phyloP scores from a whole-genome alignment of 1,140 invertebrate species.

The Radopholus similis region DNA sequence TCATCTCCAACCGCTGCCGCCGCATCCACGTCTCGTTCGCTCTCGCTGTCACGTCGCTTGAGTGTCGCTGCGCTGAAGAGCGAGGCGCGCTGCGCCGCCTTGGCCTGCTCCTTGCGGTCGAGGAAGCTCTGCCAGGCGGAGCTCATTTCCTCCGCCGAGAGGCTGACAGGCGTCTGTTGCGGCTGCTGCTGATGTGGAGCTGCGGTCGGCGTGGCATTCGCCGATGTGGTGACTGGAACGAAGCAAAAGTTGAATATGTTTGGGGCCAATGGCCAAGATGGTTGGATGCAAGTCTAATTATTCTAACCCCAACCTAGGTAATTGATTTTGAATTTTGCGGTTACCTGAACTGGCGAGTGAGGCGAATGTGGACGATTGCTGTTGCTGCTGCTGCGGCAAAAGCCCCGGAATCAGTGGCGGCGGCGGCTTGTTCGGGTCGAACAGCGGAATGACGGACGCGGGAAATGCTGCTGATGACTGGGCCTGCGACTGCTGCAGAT shows the following conservation, averaged over 20 bases:
- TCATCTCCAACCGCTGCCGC: background rate
- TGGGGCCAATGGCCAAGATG: background rate
- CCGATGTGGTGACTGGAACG: background rate
- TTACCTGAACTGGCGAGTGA: background rate
- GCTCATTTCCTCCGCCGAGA: conserved; percentile 1
- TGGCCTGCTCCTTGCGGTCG: conserved; percentile 4
- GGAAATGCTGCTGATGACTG: no score
- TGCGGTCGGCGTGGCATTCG: background rate
- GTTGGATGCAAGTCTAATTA: no score
- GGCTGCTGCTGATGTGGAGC: background rate
- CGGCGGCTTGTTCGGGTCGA: conserved; percentile 17
- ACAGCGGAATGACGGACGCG: no score
- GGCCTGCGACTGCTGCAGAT: background rate
- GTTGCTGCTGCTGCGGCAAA: background rate
- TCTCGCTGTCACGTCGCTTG: no score
- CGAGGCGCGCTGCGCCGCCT: background rate
- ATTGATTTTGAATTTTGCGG: background rate
- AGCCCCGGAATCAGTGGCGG: background rate
- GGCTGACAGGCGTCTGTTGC: background rate
- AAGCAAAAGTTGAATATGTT: background rate
- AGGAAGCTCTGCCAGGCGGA: conserved; percentile 8
- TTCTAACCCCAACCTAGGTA: background rate
- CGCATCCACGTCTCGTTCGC: no score
- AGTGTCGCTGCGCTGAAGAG: background rate
- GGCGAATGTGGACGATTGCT: background rate